Base-by-base conservation (phyloP, 2,888 invertebrate genomes). In the Meandrusa payeni region DNA sequence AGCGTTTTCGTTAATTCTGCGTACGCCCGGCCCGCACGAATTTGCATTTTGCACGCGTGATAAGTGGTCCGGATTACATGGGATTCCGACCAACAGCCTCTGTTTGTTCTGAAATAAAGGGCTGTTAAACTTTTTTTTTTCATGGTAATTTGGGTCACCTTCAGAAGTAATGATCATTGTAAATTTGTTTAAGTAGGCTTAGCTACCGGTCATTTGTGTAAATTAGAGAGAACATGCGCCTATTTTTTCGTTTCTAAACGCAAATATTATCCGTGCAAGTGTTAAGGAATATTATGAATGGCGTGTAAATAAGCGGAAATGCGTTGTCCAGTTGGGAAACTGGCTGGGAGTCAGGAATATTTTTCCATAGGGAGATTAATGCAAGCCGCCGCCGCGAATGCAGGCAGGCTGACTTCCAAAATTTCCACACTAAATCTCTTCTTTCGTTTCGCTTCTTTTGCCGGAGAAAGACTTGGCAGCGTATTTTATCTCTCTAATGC, bases 21-120 rank as follows among this genome's bases (percentile, higher is more conserved):
- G 78, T 78, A 74, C 72, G 61, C 64, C 63, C 59, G 65, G 63
- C 67, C 72, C 67, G 68, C 55, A 63, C 55, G 76, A 82, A 87
- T 87, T 87, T 87, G 87, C 87, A 87, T 87, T 87, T 87, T 87
- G 85, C 82, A 85, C 86, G 81, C 81, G 87, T 87, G 87, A 87
- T 87, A 87, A 86, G 87, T 87, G 83, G 73, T 59, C 66, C 52
- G 87, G 87, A 87, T 87, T 87, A 87, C 81, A 78, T 66, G 71
- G 86, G 85, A 81, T 85, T 81, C 76, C 72, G 73, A 58, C 81
- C 77, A 78, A 76, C 81, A 75, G 81, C 79, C 82, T 79, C 80
- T 81, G 85, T 86, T 83, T 86, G 81, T 73, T 69, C 82, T 78
- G 78, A 83, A 85, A 86, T 85, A 85, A 86, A 86, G 83, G 83